Evolutionary conservation across 2,888 invertebrate genomes (phyloP).

Genomic region (Notocelia uddmanniana): DNA sequence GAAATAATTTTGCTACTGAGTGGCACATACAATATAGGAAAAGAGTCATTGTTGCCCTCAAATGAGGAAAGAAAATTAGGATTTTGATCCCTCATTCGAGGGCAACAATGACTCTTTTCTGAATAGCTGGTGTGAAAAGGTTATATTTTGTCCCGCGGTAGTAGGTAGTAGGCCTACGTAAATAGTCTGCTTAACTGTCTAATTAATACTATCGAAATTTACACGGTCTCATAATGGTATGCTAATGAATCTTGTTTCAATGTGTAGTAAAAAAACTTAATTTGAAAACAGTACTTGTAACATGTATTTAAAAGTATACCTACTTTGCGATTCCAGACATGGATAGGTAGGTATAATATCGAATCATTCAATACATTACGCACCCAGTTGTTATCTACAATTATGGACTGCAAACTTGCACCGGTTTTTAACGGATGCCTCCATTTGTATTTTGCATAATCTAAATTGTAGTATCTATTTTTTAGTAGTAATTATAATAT

Average conservation of each 20-base stretch:
- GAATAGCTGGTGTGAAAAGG: too few species aligned
- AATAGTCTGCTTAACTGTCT: too few species aligned
- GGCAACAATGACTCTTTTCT: too few species aligned
- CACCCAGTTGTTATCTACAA: constrained; percentile 13
- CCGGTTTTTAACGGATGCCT: constrained; percentile 23
- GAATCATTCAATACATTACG: constrained; percentile 9
- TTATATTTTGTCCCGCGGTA: too few species aligned
- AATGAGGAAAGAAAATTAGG: too few species aligned
- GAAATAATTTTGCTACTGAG: too few species aligned
- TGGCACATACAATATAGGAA: too few species aligned
- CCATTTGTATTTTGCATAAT: constrained; percentile 2
- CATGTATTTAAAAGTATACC: background rate
- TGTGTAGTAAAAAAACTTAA: background rate
- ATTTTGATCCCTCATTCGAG: too few species aligned
- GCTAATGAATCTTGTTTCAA: background rate
- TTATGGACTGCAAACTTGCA: constrained; percentile 4
- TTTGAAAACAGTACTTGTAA: too few species aligned
- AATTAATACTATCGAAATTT: background rate
- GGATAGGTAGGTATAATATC: constrained; percentile 1
- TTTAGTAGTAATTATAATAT: background rate
- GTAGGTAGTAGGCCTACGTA: too few species aligned
- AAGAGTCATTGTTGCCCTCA: too few species aligned
- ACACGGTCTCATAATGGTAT: background rate
- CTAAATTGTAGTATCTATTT: constrained; percentile 14
- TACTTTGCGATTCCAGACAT: constrained; percentile 1